phyloP scores from a whole-genome alignment of 2,888 invertebrate species.

The Ormyrus thymus region DNA sequence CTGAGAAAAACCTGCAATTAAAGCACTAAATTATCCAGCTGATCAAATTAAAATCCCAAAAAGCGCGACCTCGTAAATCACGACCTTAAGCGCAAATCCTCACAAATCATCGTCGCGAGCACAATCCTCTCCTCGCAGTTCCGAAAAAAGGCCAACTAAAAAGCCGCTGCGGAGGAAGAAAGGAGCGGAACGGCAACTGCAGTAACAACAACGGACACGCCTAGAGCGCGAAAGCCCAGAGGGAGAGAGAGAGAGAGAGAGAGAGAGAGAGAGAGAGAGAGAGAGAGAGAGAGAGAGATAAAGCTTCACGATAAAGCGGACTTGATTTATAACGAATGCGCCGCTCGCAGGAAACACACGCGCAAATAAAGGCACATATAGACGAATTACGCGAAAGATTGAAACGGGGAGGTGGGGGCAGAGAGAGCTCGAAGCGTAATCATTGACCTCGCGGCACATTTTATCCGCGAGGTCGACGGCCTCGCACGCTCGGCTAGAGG shows the following conservation, averaged over 20 bases:
- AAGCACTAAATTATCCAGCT: conserved; percentile 6
- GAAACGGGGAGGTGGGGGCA: conserved; percentile 16
- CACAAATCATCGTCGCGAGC: not conserved
- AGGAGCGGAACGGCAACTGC: not conserved
- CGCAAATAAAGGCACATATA: conserved; percentile 40
- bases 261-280: not conserved
- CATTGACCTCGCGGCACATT: conserved; percentile 57
- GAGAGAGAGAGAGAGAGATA: not conserved
- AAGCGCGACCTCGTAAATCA: not conserved
- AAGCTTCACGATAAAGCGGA: not conserved
- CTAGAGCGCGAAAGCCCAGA: not conserved
- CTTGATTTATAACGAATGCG: conserved; percentile 35
- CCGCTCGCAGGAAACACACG: conserved; percentile 25
- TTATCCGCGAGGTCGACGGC: conserved; percentile 56
- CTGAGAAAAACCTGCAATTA: conserved; percentile 1
- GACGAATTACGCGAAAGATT: conserved; percentile 51
- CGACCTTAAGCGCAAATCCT: not conserved
- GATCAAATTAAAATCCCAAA: not conserved
- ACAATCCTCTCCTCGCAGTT: not conserved
- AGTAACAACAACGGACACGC: not conserved
- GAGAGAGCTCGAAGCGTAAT: conserved; percentile 48
- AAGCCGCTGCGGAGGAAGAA: not conserved
- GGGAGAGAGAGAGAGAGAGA: not conserved
- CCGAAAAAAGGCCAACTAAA: too few species aligned
- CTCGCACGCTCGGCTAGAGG: conserved; percentile 34